Evolutionary conservation across 2,797 vertebrate genomes (phyloP), one percentile per base, ranked within the genome.

Genomic region (Oreochromis mossambicus): DNA sequence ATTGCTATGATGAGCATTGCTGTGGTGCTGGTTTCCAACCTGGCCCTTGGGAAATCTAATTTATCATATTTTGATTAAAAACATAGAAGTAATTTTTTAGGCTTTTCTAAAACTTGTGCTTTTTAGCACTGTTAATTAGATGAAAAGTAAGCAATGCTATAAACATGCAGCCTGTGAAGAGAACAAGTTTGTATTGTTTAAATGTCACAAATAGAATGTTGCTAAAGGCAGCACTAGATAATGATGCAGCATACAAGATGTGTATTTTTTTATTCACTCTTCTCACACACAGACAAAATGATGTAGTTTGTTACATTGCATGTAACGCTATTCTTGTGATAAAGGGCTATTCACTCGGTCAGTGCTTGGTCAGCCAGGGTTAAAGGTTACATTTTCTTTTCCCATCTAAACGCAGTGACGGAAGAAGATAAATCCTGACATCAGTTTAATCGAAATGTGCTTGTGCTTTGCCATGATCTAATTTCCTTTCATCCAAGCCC

Each of bases 351-450:
- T 82, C 34, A 61, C 36, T 70, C 26, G 66, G 80, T 84, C 46
- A 76, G 43, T 29, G 80, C 52, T 51, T 21, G 58, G 50, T 78
- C 84, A 83, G 68, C 63, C n/a, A 21, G n/a, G 79, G 46, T 79
- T 21, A 89, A 82, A 88, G 84, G 84, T 84, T 78, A 75, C 38
- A 51, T 84, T 87, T 88, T 84, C n/a, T 86, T 66, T 54, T 73
- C 34, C 19, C 14, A 13, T 84, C 38, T 79, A 83, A 88, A 85
- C 10, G 10, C 86, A 79, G 79, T 15, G 66, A 85, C 46, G 73
- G 85, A 84, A 56, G 83, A 91, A 80, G 86, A 92, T 90, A 85
- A 87, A 88, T 85, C 81, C 89, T 88, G 92, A 90, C 92, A 93
- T 90, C 46, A 21, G 70, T 92, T 92, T 86, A 91, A 92, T 91